A percentile compares a stretch with the other conserved stretches of the same genome.
Evolutionary conservation across 2,888 invertebrate genomes (phyloP).

Genomic region (Vannuccia rotundouncinata): DNA sequence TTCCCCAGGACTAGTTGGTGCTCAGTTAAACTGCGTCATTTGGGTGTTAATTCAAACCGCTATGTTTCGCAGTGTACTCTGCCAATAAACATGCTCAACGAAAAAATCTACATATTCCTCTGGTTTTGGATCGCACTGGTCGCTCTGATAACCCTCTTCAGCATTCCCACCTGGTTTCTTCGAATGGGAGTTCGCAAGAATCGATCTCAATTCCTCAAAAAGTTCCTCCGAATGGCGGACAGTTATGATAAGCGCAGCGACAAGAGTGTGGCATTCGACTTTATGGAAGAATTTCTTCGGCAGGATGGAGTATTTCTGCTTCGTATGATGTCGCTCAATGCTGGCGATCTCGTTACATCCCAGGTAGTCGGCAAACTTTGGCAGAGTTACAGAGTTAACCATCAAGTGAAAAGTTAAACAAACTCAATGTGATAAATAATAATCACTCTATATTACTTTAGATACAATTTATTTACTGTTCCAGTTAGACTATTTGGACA

Average conservation of each 20-base stretch:
- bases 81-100: constrained; percentile 41
- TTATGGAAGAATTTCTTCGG: constrained; percentile 33
- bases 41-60: constrained; percentile 27
- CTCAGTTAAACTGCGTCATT: neutral
- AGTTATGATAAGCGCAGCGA: neutral
- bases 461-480: too few relatives aligned
- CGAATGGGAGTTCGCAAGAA: neutral
- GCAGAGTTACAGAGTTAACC: constrained; percentile 30
- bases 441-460: too few relatives aligned
- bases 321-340: constrained; percentile 37
- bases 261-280: neutral
- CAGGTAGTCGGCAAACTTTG: constrained; percentile 27
- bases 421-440: too few relatives aligned
- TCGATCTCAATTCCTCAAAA: constrained; percentile 32
- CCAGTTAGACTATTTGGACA: too few relatives aligned
- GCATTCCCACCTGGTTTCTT: constrained; percentile 39
- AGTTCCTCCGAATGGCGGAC: constrained; percentile 28
- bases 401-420: too few relatives aligned
- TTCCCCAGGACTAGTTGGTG: constrained; percentile 38
- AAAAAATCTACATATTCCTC: constrained; percentile 41
- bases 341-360: constrained; percentile 34
- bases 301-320: constrained; percentile 37
- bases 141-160: constrained; percentile 35
- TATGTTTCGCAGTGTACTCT: constrained; percentile 36
- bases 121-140: constrained; percentile 41